Evolutionary conservation across 2,797 vertebrate genomes (phyloP).

Genomic region (Falco naumanni): DNA sequence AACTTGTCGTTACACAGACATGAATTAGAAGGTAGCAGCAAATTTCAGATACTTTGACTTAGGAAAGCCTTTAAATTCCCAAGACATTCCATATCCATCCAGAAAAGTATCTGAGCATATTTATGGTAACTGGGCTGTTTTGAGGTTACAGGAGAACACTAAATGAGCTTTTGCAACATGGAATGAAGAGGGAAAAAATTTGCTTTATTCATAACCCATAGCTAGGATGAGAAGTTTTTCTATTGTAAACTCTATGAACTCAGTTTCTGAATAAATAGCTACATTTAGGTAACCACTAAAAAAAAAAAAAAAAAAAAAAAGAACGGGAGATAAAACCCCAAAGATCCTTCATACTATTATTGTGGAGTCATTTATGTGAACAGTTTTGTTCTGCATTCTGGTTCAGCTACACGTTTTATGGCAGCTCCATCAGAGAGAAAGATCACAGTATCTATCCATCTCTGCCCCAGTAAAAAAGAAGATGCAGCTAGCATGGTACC

Average conservation of each 20-base stretch:
- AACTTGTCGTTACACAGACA: neutral
- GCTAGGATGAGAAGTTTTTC: neutral
- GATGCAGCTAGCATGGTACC: neutral
- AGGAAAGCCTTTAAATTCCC: neutral
- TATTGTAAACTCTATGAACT: neutral
- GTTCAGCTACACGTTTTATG: neutral
- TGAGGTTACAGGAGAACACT: neutral
- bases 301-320: neutral
- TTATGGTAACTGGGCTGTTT: neutral
- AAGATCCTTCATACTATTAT: neutral
- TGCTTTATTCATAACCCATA: neutral
- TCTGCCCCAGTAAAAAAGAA: neutral
- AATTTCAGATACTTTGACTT: neutral
- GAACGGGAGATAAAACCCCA: neutral
- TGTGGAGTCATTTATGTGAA: neutral
- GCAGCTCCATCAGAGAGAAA: neutral
- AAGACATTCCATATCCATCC: neutral
- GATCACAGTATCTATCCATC: no score
- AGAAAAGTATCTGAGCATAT: neutral
- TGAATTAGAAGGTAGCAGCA: neutral
- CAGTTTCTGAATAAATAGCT: neutral
- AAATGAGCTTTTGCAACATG: neutral
- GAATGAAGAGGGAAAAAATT: neutral
- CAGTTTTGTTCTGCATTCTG: neutral
- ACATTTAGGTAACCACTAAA: neutral